A percentile compares a stretch with the other conserved stretches of the same genome.
Conservation (phyloP, 2,888 invertebrate genomes). For the Heteromurus nitidus region DNA sequence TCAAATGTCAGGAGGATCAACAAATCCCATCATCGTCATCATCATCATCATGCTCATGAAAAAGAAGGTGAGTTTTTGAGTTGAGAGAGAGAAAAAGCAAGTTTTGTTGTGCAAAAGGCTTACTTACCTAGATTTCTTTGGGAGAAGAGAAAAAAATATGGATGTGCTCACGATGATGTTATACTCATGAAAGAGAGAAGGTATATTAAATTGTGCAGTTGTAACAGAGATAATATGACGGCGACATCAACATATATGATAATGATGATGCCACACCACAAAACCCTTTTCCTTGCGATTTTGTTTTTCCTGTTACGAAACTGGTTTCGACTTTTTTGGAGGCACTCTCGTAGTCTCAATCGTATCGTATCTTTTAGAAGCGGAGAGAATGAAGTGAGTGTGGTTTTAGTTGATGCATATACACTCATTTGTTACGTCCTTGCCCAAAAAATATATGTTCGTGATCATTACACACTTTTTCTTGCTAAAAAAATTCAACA, state of each 20-base stretch:
- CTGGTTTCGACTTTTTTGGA: slow-evolving; percentile 36
- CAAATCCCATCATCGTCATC: slow-evolving; percentile 4
- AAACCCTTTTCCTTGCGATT: slow-evolving; percentile 22
- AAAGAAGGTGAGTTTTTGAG: slow-evolving; percentile 60
- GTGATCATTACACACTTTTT: slow-evolving; percentile 58
- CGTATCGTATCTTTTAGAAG: too few relatives aligned
- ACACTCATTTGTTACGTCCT: slow-evolving; percentile 53
- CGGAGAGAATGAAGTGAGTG: too few relatives aligned
- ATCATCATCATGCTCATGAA: slow-evolving; percentile 39
- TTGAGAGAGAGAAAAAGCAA: slow-evolving; percentile 55
- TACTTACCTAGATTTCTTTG: slow-evolving; percentile 60
- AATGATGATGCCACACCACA: not conserved
- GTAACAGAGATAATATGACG: slow-evolving; percentile 9
- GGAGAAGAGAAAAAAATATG: slow-evolving; percentile 26
- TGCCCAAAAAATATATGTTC: slow-evolving; percentile 48
- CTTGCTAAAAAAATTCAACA: not conserved
- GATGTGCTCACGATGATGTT: too few relatives aligned
- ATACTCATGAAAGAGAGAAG: too few relatives aligned
- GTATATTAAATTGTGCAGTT: not conserved
- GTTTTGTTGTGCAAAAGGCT: slow-evolving; percentile 51
- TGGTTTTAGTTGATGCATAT: too few relatives aligned
- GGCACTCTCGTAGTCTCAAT: not conserved
- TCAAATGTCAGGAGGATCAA: slow-evolving; percentile 16
- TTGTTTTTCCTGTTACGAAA: slow-evolving; percentile 60
- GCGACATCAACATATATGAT: too few relatives aligned